Evolutionary conservation across 2,888 invertebrate species (phyloP), one percentile per base, ranked within the genome.

Genomic region (Fragum whitleyi): DNA sequence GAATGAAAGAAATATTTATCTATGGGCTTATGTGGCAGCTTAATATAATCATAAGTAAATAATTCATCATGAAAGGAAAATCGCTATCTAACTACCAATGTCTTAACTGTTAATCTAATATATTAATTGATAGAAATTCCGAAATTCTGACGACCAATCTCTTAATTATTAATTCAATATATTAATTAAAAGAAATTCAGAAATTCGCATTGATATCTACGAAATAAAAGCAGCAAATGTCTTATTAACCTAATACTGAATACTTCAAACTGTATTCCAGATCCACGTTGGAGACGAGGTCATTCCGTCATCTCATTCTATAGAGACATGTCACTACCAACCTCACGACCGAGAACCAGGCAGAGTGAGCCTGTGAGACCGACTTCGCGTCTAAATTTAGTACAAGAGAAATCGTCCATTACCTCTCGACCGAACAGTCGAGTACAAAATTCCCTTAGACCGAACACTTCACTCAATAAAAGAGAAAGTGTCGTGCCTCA

Each of bases 201-300:
- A n/a, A n/a, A n/a, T n/a, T n/a, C n/a, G n/a, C n/a, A n/a, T n/a
- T n/a, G n/a, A n/a, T n/a, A n/a, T n/a, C n/a, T n/a, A n/a, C n/a
- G n/a, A n/a, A n/a, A n/a, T n/a, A n/a, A n/a, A n/a, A n/a, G n/a
- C n/a, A n/a, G n/a, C n/a, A n/a, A n/a, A n/a, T n/a, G n/a, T n/a
- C n/a, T n/a, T n/a, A n/a, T n/a, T n/a, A n/a, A n/a, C n/a, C n/a
- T n/a, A n/a, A n/a, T n/a, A n/a, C n/a, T n/a, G n/a, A n/a, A n/a
- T n/a, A n/a, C n/a, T n/a, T n/a, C n/a, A n/a, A n/a, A n/a, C 14
- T 47, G 47, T 61, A 19, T 65, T 65, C 36, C 65, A 65, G 65
- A 39, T 1, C 42, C 21, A 9, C 39, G 23, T 21, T 65, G 23
- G 21, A 65, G 42, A 65, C 28, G 65, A 2, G 42, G 65, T n/a